phyloP scores from a whole-genome alignment of 2,888 invertebrate species.

The Acleris literana region DNA sequence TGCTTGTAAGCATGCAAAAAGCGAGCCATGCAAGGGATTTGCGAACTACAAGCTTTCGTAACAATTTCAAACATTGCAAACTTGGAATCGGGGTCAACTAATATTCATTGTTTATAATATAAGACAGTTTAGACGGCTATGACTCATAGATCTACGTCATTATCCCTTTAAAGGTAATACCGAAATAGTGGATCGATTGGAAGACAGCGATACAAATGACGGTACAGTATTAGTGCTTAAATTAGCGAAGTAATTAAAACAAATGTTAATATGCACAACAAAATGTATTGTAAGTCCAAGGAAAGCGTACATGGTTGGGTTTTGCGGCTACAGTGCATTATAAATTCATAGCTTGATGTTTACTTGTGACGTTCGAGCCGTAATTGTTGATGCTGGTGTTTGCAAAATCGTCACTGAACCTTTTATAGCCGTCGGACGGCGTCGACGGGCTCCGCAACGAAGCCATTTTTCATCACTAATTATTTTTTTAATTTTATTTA shows the following conservation, averaged over 20 bases:
- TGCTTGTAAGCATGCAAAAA: constrained; percentile 37
- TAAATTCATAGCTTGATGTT: constrained; percentile 74
- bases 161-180: constrained; percentile 49
- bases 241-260: constrained; percentile 69
- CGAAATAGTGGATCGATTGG: constrained; percentile 53
- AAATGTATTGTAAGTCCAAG: constrained; percentile 77
- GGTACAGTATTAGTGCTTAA: constrained; percentile 48
- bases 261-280: constrained; percentile 70
- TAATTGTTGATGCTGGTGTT: constrained; percentile 84
- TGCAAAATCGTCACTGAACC: constrained; percentile 85
- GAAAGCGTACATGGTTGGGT: constrained; percentile 68
- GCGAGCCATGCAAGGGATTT: constrained; percentile 36
- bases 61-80: constrained; percentile 9
- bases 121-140: constrained; percentile 51
- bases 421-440: constrained; percentile 85
- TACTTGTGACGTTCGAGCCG: constrained; percentile 85
- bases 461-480: constrained; percentile 80
- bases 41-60: constrained; percentile 2
- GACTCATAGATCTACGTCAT: constrained; percentile 71
- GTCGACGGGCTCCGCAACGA: constrained; percentile 83
- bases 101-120: constrained; percentile 56
- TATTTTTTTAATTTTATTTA: constrained; percentile 45
- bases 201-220: constrained; percentile 43
- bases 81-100: constrained; percentile 44
- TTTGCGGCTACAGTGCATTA: constrained; percentile 77